A percentile compares a stretch with the other conserved stretches of the same genome.
phyloP scores from a whole-genome alignment of 1,140 invertebrate genomes.

The Scaptomyza graminum region DNA sequence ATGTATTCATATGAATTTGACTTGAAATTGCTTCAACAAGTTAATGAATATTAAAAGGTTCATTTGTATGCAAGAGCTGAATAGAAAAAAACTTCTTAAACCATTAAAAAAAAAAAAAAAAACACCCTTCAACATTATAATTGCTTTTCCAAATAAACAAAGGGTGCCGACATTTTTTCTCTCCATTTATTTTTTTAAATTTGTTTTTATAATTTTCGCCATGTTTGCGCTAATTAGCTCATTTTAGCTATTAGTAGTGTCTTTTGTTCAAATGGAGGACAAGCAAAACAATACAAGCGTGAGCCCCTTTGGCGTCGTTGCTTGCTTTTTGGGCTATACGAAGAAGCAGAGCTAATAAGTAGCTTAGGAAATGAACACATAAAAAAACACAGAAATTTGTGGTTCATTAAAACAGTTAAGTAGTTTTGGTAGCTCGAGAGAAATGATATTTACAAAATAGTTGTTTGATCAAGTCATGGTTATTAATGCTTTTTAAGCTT shows the following conservation, averaged over 20 bases:
- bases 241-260: constrained; percentile 48
- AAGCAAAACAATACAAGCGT: constrained; percentile 40
- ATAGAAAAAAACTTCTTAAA: constrained; percentile 1
- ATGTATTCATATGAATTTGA: constrained; percentile 26
- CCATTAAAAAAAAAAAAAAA: constrained; percentile 21
- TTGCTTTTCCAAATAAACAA: constrained; percentile 23
- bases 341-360: constrained; percentile 13
- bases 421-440: constrained; percentile 19
- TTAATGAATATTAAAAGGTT: constrained; percentile 43
- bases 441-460: neutral
- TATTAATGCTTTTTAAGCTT: neutral
- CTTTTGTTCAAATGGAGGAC: constrained; percentile 54
- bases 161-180: constrained; percentile 9
- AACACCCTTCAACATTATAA: constrained; percentile 38
- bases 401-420: constrained; percentile 30
- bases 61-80: constrained; percentile 37
- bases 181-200: constrained; percentile 4
- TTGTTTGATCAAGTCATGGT: neutral
- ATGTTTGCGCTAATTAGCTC: constrained; percentile 68
- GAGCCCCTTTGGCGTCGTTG: constrained; percentile 37
- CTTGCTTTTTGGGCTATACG: constrained; percentile 9
- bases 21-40: constrained; percentile 30
- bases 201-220: constrained; percentile 21
- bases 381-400: constrained; percentile 14
- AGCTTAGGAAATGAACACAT: constrained; percentile 9